Evolutionary conservation across 2,113 vertebrate species (phyloP).

Genomic region (Callionymus lyra): DNA sequence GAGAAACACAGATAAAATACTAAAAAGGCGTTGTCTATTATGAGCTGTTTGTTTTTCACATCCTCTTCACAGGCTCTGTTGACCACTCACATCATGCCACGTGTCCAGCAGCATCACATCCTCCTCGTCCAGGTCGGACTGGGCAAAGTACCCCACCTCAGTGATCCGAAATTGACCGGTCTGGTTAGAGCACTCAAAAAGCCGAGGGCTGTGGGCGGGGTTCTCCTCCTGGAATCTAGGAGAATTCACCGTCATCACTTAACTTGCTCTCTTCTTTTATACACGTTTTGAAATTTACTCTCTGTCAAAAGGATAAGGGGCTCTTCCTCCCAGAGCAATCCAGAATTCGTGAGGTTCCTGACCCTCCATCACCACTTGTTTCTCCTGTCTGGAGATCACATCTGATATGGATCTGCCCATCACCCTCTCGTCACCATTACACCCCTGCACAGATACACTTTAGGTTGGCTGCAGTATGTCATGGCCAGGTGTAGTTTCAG

Average conservation of each 20-base stretch:
- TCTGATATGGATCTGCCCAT: constrained; percentile 78
- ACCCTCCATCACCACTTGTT: constrained; percentile 78
- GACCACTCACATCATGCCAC: constrained; percentile 81
- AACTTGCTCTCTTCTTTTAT: too few species aligned
- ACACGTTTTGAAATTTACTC: constrained; percentile 54
- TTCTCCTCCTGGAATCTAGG: constrained; percentile 70
- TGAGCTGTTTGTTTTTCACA: too few species aligned
- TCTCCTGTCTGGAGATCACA: constrained; percentile 73
- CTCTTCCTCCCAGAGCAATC: constrained; percentile 80
- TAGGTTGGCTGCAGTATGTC: too few species aligned
- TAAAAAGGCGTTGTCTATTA: too few species aligned
- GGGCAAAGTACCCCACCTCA: constrained; percentile 74
- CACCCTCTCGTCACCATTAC: constrained; percentile 82
- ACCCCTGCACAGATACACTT: constrained; percentile 53
- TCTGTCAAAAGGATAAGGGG: constrained; percentile 77
- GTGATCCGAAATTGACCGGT: constrained; percentile 78
- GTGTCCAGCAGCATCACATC: constrained; percentile 88
- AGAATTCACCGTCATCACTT: too few species aligned
- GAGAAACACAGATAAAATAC: too few species aligned
- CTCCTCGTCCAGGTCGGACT: constrained; percentile 84
- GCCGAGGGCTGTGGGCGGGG: constrained; percentile 67
- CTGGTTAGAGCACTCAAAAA: constrained; percentile 91
- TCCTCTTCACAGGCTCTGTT: too few species aligned
- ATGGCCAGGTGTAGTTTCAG: too few species aligned
- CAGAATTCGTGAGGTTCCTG: constrained; percentile 86